A percentile compares a stretch with the other conserved stretches of the same genome.
Conservation (phyloP, 2,113 vertebrate species). For the Spermophilus dauricus region DNA sequence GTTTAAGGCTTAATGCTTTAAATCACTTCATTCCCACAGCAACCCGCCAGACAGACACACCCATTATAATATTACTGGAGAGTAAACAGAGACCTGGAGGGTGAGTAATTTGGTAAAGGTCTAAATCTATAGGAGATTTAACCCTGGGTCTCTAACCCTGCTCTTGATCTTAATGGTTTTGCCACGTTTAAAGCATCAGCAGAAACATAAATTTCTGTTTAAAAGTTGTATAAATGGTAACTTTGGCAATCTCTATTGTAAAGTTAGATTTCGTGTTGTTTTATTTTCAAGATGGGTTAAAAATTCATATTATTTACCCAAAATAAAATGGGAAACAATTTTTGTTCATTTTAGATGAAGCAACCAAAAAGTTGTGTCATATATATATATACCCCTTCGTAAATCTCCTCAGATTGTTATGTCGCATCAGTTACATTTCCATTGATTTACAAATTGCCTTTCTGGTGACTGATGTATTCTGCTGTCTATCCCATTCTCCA, state of each 20-base stretch:
- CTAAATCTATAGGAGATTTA: not conserved
- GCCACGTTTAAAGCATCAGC: not conserved
- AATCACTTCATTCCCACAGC: not conserved
- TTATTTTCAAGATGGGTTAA: slow-evolving; percentile 16
- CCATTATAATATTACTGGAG: not conserved
- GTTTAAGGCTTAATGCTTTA: not conserved
- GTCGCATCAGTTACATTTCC: no score
- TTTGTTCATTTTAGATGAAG: slow-evolving; percentile 32
- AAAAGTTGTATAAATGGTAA: not conserved
- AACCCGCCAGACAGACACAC: not conserved
- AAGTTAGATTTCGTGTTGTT: slow-evolving; percentile 14
- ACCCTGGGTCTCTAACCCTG: not conserved
- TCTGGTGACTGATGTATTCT: no score
- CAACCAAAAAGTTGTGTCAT: not conserved
- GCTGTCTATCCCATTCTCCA: no score
- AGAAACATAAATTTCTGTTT: not conserved
- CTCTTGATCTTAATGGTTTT: not conserved
- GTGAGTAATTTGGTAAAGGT: not conserved
- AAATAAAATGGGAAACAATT: slow-evolving; percentile 52
- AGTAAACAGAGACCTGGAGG: not conserved
- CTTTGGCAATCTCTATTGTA: not conserved
- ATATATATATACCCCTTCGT: not conserved
- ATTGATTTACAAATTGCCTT: no score
- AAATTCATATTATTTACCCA: not conserved
- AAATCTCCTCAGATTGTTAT: no score